Base-by-base conservation (phyloP, 92 coral and sea anemone genomes). In the Montipora capitata region DNA sequence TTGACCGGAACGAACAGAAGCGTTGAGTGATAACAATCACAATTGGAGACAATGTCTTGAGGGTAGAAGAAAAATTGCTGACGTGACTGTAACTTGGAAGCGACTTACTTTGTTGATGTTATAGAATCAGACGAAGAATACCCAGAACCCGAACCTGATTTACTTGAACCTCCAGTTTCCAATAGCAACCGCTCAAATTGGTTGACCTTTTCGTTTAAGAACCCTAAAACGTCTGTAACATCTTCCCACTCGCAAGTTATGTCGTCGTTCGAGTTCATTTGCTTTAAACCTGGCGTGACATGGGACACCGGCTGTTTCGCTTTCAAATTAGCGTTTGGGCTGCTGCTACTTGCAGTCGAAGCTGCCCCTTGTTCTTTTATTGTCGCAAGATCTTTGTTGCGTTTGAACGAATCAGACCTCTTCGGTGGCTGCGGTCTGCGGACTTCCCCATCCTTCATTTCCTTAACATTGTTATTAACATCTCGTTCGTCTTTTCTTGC, bases 191-290 rank as follows among this genome's bases (percentile, higher is more conserved):
- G 88, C 82, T 95, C 98, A 74, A 95, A 95, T 68, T 95, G 98
- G 70, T 95, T 95, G 35, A 95, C 98, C 85, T 95, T 95, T 72
- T 93, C 98, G 74, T 95, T 95, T 13, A 95, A 88, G 87, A 93
- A 95, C 4, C 98, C 98, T 61, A 95, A 84, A 11, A 95, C 96
- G 85, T 95, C 98, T 54, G 93, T 95, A n/a, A 95, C 96, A 70
- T 95, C 98, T 41, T 95, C 98, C 98, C 98, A 95, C 20, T 95
- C 98, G 15, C 77, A 76, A 17, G 88, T 76, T 86, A 88, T 85
- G 76, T 90, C 94, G 44, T 91, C 94, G 65, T 57, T 80, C 4
- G 94, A 87, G 88, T 91, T 86, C 70, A 87, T 35, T 64, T 82
- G 88, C 77, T 81, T 87, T 13, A 82, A 77, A 10, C 74, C 84